phyloP scores from a whole-genome alignment of 2,888 invertebrate genomes.

The Trissoscelio sp. region DNA sequence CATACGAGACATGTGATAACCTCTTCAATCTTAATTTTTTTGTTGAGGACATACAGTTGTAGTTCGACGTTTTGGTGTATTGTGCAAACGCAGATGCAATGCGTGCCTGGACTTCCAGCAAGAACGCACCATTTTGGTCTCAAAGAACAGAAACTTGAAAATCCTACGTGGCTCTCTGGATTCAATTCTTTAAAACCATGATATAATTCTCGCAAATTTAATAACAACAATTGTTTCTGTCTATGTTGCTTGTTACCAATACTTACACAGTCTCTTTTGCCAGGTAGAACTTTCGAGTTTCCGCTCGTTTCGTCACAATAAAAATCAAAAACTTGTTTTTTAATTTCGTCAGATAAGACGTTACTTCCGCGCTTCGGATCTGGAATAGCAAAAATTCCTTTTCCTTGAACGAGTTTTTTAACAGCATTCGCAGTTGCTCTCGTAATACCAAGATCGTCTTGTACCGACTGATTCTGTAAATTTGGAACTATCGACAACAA shows the following conservation, averaged over 20 bases:
- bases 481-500: constrained; percentile 13
- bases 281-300: neutral
- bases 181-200: too few species aligned
- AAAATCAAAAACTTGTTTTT: too few species aligned
- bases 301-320: constrained; percentile 4
- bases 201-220: too few species aligned
- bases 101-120: too few species aligned
- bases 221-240: neutral
- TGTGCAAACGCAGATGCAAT: neutral
- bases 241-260: neutral
- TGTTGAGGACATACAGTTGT: neutral
- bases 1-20: neutral
- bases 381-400: constrained; percentile 1
- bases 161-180: too few species aligned
- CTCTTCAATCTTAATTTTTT: neutral
- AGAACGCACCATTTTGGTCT: too few species aligned
- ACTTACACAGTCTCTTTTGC: constrained; percentile 5
- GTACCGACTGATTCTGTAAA: constrained; percentile 3
- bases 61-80: constrained; percentile 5
- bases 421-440: constrained; percentile 10
- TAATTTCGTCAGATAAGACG: neutral
- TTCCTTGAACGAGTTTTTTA: neutral
- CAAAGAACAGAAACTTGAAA: too few species aligned
- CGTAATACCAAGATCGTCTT: neutral
- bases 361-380: neutral